Percentiles rank a stretch among this genome's conserved stretches.
Evolutionary conservation across 2,888 invertebrate species (phyloP).

Genomic region (Aspidiotus rigidus): DNA sequence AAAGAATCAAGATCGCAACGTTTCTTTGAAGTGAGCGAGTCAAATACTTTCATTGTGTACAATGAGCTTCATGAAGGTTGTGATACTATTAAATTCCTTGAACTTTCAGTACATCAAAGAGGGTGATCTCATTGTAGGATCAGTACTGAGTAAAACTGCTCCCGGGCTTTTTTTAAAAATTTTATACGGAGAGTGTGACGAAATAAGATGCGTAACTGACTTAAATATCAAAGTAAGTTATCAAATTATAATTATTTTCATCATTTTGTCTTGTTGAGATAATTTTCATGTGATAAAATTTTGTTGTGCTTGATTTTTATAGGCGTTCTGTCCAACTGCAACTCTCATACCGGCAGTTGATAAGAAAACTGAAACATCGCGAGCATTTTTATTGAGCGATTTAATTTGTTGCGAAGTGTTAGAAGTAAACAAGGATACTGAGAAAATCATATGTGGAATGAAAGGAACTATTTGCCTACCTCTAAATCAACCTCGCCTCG

Average conservation of each 20-base stretch:
- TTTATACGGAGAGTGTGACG: conserved; percentile 70
- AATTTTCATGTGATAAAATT: neutral
- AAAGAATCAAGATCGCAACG: conserved; percentile 65
- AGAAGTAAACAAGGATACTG: conserved; percentile 74
- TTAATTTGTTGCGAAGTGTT: conserved; percentile 74
- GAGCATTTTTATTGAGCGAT: conserved; percentile 46
- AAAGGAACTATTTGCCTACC: conserved; percentile 62
- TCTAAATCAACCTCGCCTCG: conserved; percentile 65
- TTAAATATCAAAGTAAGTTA: conserved; percentile 63
- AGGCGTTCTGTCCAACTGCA: conserved; percentile 46
- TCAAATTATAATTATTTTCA: neutral
- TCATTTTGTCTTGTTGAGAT: neutral
- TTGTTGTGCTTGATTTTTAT: conserved; percentile 27
- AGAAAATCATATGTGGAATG: conserved; percentile 81
- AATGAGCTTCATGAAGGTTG: too few relatives aligned
- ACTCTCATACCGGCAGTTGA: conserved; percentile 62
- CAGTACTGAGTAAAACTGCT: conserved; percentile 63
- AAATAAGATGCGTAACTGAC: conserved; percentile 72
- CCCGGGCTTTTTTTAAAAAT: conserved; percentile 69
- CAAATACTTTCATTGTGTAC: too few relatives aligned
- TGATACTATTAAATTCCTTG: neutral
- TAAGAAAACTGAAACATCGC: conserved; percentile 60
- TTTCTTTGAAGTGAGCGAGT: conserved; percentile 62
- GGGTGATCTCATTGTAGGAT: conserved; percentile 69
- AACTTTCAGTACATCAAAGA: conserved; percentile 32